phyloP scores from a whole-genome alignment of 2,113 vertebrate species.

The Aphelocoma coerulescens region DNA sequence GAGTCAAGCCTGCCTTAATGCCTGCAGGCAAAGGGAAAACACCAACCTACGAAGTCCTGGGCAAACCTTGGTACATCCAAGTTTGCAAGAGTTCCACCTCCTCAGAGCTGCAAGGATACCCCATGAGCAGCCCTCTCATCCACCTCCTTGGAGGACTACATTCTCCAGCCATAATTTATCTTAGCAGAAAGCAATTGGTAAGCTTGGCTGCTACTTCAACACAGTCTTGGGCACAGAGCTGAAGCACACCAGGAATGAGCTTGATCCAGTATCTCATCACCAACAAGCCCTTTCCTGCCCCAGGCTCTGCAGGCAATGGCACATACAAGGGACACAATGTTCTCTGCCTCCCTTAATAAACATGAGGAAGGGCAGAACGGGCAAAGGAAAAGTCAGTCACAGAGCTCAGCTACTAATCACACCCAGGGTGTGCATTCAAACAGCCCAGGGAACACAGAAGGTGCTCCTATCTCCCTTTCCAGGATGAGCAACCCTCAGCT shows the following conservation, averaged over 20 bases:
- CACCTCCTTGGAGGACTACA: not conserved
- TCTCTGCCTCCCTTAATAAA: not conserved
- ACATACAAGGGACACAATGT: not conserved
- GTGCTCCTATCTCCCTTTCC: not conserved
- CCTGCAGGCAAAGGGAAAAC: not conserved
- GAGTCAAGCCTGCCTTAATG: not conserved
- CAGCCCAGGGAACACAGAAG: fast-evolving
- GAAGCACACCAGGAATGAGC: not conserved
- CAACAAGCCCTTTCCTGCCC: not conserved
- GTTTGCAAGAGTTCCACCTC: not conserved
- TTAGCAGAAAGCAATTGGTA: not conserved
- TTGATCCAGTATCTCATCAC: not conserved
- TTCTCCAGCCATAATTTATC: not conserved
- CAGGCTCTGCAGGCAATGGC: not conserved
- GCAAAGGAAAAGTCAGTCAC: not conserved
- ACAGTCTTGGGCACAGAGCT: not conserved
- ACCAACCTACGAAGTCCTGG: fast-evolving
- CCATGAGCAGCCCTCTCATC: not conserved
- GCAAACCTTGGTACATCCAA: not conserved
- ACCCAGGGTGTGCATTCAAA: not conserved
- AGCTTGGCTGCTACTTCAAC: not conserved
- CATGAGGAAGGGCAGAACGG: not conserved
- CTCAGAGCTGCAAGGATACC: not conserved
- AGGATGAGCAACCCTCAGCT: not conserved
- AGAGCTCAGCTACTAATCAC: not conserved